Evolutionary conservation across 1,140 invertebrate genomes (phyloP).

Genomic region (Wiebesia pumilae): DNA sequence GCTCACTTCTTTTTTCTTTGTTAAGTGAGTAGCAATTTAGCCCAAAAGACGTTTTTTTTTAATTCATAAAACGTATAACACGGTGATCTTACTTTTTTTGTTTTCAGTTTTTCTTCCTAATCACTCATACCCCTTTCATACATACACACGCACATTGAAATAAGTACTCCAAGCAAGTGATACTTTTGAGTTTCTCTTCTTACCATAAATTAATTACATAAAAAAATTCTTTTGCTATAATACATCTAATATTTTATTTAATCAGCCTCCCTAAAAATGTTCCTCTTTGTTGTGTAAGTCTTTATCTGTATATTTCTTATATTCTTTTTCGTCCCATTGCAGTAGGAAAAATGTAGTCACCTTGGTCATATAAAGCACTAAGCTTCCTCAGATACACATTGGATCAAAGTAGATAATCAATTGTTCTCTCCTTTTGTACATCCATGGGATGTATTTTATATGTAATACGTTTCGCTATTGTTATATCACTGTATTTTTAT

Average conservation of each 20-base stretch:
- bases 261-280: slow-evolving; percentile 66
- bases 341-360: slow-evolving; percentile 69
- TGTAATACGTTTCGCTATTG: slow-evolving; percentile 35
- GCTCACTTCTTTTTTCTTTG: slow-evolving; percentile 39
- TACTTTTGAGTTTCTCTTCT: slow-evolving; percentile 60
- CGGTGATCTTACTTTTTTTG: slow-evolving; percentile 54
- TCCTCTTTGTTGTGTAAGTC: slow-evolving; percentile 50
- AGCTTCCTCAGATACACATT: slow-evolving; percentile 63
- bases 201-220: slow-evolving; percentile 74
- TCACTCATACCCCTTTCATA: slow-evolving; percentile 13
- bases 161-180: slow-evolving; percentile 63
- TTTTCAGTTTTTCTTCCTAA: slow-evolving; percentile 42
- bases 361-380: slow-evolving; percentile 67
- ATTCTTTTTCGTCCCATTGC: slow-evolving; percentile 56
- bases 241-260: slow-evolving; percentile 70
- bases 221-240: slow-evolving; percentile 72
- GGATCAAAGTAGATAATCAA: slow-evolving; percentile 61
- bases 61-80: slow-evolving; percentile 51
- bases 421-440: slow-evolving; percentile 63
- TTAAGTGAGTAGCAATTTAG: slow-evolving; percentile 43
- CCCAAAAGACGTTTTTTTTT: slow-evolving; percentile 38
- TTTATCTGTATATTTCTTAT: slow-evolving; percentile 57
- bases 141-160: slow-evolving; percentile 57
- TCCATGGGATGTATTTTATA: slow-evolving; percentile 72
- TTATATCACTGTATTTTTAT: slow-evolving; percentile 33